Evolutionary conservation across 2,888 invertebrate genomes (phyloP), one percentile per base, ranked within the genome.

Genomic region (Brachycybe producta): DNA sequence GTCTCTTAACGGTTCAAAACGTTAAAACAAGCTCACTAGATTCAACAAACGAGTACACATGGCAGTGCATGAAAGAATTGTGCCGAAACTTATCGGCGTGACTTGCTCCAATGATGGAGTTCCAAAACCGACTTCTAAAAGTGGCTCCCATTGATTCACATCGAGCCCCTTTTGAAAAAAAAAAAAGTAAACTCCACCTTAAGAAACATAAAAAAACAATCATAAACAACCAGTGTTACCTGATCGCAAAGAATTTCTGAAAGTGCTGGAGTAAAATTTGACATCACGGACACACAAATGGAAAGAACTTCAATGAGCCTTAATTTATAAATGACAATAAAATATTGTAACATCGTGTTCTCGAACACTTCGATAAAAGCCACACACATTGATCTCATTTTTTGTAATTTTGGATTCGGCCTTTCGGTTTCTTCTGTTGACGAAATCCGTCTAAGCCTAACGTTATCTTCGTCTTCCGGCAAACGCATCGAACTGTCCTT

Each of bases 241-340:
- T 62, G 63, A 45, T 67, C 67, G 38, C 64, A 54, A 19, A 68
- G 55, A 24, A 64, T 61, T 51, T 65, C 63, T 51, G 62, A 63
- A 19, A 68, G 58, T 48, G 64, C 64, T 5, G 68, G 67, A n/a
- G 64, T 64, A 52, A 66, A 67, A 30, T 62, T 60, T 38, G 63
- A 55, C 36, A 67, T 52, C 13, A 62, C 59, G 2, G 63, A 59
- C 27, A 67, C 49, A 52, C 63, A 58, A 30, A 61, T 57, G 3
- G 59, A 58, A n/a, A 67, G 52, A 2, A 67, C 59, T 35, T 59
- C 57, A 43, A 67, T 55, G 57, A 68, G 61, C 34, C 67, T 67
- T 57, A 3, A 57, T 55, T 40, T 23, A 8, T 49, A 35, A 54
- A n/a, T n/a, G n/a, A n/a, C n/a, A n/a, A n/a, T n/a, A n/a, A n/a